These are phyloP conservation scores for Umimayanthus kanabou DNA, from an alignment of 92 coral and sea anemone genomes.

Conservation along the genomic window DNA sequence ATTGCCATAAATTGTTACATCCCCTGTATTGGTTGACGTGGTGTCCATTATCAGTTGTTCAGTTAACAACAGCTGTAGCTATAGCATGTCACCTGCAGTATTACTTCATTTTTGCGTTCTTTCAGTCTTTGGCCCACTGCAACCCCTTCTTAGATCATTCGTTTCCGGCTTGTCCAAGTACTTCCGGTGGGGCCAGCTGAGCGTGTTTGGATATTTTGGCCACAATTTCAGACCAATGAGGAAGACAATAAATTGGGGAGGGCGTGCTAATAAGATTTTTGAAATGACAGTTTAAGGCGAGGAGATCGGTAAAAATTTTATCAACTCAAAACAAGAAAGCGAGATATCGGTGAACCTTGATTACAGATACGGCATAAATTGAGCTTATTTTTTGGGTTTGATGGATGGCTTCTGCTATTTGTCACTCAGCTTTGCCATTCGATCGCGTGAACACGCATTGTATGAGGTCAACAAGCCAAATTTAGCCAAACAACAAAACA, in stretches of 20 bases:
- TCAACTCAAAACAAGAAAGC: constrained; percentile 32
- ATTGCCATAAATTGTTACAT: background rate
- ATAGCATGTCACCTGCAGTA: constrained; percentile 24
- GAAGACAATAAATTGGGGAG: background rate
- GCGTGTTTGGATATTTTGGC: background rate
- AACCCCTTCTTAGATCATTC: constrained; percentile 1
- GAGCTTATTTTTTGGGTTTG: background rate
- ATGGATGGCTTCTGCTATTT: background rate
- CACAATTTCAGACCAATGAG: background rate
- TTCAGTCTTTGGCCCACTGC: background rate
- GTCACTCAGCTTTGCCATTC: constrained; percentile 8
- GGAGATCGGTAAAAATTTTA: constrained; percentile 31
- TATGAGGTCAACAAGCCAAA: constrained; percentile 78
- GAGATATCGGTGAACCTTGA: background rate
- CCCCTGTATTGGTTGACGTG: background rate
- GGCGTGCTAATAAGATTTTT: constrained; percentile 35
- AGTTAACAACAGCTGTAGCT: background rate
- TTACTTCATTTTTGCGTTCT: background rate
- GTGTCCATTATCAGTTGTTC: background rate
- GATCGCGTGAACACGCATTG: constrained; percentile 73
- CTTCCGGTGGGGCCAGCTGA: constrained; percentile 34
- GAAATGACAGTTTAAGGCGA: constrained; percentile 30
- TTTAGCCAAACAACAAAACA: constrained; percentile 66
- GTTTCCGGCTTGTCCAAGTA: constrained; percentile 26
- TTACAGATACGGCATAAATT: background rate